phyloP scores from a whole-genome alignment of 1,140 invertebrate species.

The Rhopalosiphum maidis region DNA sequence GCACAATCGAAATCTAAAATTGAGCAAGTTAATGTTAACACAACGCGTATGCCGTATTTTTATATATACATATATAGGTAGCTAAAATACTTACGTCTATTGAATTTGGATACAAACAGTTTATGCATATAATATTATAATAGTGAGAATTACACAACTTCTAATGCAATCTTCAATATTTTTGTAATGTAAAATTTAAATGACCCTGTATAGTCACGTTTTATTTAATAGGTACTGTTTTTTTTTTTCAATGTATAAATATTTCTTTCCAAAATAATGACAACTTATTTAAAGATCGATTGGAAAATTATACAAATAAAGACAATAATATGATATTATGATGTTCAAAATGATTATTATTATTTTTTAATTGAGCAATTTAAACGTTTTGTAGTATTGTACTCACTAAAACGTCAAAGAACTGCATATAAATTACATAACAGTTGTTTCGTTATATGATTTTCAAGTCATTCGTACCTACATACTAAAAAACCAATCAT shows the following conservation, averaged over 20 bases:
- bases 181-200: conserved; percentile 32
- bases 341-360: neutral
- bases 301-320: neutral
- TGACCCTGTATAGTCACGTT: conserved; percentile 30
- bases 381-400: neutral
- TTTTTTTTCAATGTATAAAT: neutral
- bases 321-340: neutral
- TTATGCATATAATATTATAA: conserved; percentile 24
- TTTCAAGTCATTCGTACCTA: neutral
- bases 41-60: neutral
- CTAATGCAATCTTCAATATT: conserved; percentile 30
- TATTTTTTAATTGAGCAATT: neutral
- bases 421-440: neutral
- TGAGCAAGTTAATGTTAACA: neutral
- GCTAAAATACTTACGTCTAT: neutral
- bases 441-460: neutral
- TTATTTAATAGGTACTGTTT: conserved; percentile 22
- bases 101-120: conserved; percentile 29
- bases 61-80: neutral
- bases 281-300: neutral
- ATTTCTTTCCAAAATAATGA: conserved; percentile 11
- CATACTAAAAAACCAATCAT: conserved; percentile 7
- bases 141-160: neutral
- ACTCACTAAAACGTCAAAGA: neutral
- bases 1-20: neutral